These are phyloP conservation scores for Sebastes kiyomatsui DNA, from an alignment of 2,797 vertebrate species.

Conservation along the genomic window DNA sequence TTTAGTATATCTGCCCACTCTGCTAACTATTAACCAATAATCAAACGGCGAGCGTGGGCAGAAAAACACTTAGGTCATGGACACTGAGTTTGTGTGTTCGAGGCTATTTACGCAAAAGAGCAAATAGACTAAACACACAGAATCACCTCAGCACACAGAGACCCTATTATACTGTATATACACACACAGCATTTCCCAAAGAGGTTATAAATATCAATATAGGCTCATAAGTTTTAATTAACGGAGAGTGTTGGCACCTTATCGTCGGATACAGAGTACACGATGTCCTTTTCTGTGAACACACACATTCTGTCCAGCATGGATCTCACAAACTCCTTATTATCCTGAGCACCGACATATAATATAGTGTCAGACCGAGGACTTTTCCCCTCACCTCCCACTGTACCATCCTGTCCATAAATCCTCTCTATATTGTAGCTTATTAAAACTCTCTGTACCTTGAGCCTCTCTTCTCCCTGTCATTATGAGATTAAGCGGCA, in stretches of 20 bases:
- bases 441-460: background rate
- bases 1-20: background rate
- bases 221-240: background rate
- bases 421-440: background rate
- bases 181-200: background rate
- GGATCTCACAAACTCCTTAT: background rate
- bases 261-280: background rate
- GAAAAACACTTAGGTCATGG: slow-evolving; percentile 25
- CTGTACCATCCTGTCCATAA: slow-evolving; percentile 38
- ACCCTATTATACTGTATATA: background rate
- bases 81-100: slow-evolving; percentile 26
- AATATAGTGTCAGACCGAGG: background rate
- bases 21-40: slow-evolving; percentile 64
- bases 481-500: background rate
- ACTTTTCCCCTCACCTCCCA: background rate
- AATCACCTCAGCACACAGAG: slow-evolving; percentile 2
- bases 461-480: background rate
- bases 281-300: background rate
- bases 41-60: background rate
- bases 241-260: background rate
- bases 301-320: background rate
- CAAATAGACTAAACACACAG: slow-evolving; percentile 30
- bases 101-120: slow-evolving; percentile 25
- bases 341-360: background rate
- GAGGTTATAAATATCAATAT: background rate